Percentiles rank a stretch among this genome's conserved stretches.
These are phyloP conservation scores for Paratrypauchen microcephalus DNA, from an alignment of 2,797 vertebrate species.

Conservation along the genomic window DNA sequence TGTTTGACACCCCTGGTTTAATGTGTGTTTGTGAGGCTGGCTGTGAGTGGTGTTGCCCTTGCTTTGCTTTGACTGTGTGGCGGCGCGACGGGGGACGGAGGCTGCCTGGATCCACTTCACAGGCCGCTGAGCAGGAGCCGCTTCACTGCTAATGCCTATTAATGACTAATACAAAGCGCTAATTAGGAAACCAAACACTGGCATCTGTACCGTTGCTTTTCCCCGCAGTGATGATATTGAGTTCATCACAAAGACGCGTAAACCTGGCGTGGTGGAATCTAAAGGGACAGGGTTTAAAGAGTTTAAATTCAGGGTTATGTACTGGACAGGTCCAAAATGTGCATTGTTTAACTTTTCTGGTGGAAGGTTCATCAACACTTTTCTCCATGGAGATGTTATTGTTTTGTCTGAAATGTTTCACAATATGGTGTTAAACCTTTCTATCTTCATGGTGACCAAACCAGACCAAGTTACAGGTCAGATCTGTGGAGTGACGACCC, in stretches of 20 bases:
- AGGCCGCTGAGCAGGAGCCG: constrained; percentile 62
- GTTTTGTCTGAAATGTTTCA: too few species aligned
- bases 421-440: too few species aligned
- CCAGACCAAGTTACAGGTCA: too few species aligned
- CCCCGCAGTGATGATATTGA: constrained; percentile 70
- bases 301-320: constrained; percentile 36
- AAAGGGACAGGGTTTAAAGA: constrained; percentile 45
- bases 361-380: too few species aligned
- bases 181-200: constrained; percentile 79
- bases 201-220: constrained; percentile 73
- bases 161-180: constrained; percentile 79
- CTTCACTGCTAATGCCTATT: constrained; percentile 77
- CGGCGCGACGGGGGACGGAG: constrained; percentile 40
- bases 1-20: too few species aligned
- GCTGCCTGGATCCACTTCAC: constrained; percentile 69
- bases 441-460: too few species aligned
- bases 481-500: too few species aligned
- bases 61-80: constrained; percentile 35
- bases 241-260: constrained; percentile 66
- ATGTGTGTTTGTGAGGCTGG: constrained; percentile 11
- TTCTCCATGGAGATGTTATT: too few species aligned
- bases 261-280: constrained; percentile 60
- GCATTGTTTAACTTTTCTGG: too few species aligned
- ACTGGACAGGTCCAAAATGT: background rate
- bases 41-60: constrained; percentile 18